Base-by-base conservation (phyloP, 2,113 vertebrate species). In the Hipposideros armiger region DNA sequence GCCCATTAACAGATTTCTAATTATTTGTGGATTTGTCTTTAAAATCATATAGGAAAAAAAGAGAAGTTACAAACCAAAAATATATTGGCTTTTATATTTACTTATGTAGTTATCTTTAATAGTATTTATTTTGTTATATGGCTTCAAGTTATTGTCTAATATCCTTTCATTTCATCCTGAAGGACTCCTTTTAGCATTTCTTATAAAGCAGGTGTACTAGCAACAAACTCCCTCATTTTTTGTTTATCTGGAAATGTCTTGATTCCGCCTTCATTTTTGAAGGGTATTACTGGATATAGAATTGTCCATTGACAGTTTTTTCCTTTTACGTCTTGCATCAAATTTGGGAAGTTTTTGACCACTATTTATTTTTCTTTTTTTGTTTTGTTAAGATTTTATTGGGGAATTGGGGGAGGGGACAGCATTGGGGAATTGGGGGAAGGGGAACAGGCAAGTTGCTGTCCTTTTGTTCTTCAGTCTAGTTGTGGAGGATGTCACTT, bases 221-320 rank as follows among this genome's bases (percentile, higher is more conserved):
- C 62, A 69, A 42, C 26, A 85, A 11, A 62, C 54, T 85, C 22
- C 11, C 32, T 74, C 19, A 84, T 45, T 66, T 81, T 95, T 86
- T 88, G 52, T 70, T 92, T 96, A n/a, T 92, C 64, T 95, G 28
- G 56, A 82, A 89, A 72, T 85, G 42, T 91, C 72, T 47, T 73
- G 26, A 50, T 30, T 73, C 76, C 13, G 16, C 24, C 24, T 47
- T 60, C 30, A 83, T 54, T 77, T 90, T 90, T 90, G n/a, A 87
- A 69, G 40, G 66, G 26, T 93, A 45, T 87, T 83, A 45, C 20
- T 86, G 26, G 24, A 30, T 76, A 60, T 22, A 72, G 10, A 86
- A 85, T 67, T 91, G 50, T 80, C 24, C 16, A 11, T 91, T 82
- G 36, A 77, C 20, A 4, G 17, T 30, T 70, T 45, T 92, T 72